Evolutionary conservation across 92 coral and sea anemone species (phyloP), one percentile per base, ranked within the genome.

Genomic region (Bergia sp.): DNA sequence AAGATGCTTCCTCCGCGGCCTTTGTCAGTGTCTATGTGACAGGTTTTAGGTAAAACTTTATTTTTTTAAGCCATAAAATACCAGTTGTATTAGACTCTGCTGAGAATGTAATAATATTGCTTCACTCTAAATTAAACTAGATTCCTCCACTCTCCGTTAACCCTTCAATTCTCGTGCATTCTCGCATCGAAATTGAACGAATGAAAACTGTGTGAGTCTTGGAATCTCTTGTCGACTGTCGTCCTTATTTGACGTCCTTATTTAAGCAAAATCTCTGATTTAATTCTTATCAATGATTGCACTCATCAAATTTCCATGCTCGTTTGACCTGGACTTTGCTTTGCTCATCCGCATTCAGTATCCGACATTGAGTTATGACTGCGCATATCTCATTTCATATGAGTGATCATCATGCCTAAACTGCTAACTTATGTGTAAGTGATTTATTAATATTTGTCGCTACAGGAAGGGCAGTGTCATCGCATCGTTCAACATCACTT

Each of bases 391-490:
- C 3, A 53, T 0, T 53, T 53, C 18, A 11, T 11, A 6, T 11
- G 16, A 53, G 3, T 53, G 58, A 9, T 2, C 57, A 10, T 53
- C 18, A 18, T 61, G 69, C 4, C 23, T 74, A 29, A 74, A 39
- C n/a, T 11, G 12, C 78, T 74, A 5, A 74, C n/a, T 16, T 2
- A 15, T 74, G 42, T 38, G 47, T 74, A 12, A 29, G 29, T 29
- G 29, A 29, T 29, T 29, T 29, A 39, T 74, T 39, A 10, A 15
- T 74, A 10, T 74, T 7, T 74, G 44, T 74, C n/a, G 7, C 69
- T 49, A 5, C 82, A 96, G 99, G 69, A 86, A 89, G 81, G 99
- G 99, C 23, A 96, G 99, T 80, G 94, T 96, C 37, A 79, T 95
- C 7, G 96, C 88, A 37, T 90, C 84, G 65, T 93, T 94, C 91